A percentile compares a stretch with the other conserved stretches of the same genome.
Evolutionary conservation across 2,113 vertebrate genomes (phyloP).

Genomic region (Heterocephalus glaber): DNA sequence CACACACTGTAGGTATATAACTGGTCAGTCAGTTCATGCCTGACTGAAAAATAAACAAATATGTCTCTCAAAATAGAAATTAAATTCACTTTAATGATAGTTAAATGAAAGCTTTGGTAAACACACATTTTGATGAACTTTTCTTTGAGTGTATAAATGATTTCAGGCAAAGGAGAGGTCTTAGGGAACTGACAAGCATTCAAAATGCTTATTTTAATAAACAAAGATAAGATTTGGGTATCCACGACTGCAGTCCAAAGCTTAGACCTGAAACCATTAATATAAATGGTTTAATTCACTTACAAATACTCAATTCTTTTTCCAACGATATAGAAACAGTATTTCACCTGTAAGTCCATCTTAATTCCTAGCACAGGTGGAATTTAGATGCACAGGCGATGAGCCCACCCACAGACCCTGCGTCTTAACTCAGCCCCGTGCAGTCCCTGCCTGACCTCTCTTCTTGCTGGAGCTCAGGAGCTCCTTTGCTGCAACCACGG

Average conservation of each 20-base stretch:
- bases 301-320: background rate
- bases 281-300: background rate
- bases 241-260: background rate
- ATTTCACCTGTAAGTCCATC: background rate
- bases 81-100: background rate
- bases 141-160: slow-evolving; percentile 61
- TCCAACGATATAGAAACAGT: background rate
- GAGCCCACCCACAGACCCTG: background rate
- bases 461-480: background rate
- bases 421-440: background rate
- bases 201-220: slow-evolving; percentile 62
- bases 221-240: slow-evolving; percentile 60
- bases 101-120: slow-evolving; percentile 35
- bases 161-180: slow-evolving; percentile 57
- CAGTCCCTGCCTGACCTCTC: background rate
- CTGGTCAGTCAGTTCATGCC: background rate
- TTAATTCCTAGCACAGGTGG: background rate
- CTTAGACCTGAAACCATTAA: background rate
- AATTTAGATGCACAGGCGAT: background rate
- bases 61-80: background rate
- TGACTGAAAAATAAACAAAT: background rate
- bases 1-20: background rate
- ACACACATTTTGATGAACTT: background rate
- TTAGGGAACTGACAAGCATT: slow-evolving; percentile 24
- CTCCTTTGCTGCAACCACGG: background rate